Evolutionary conservation across 2,797 vertebrate genomes (phyloP), one percentile per base, ranked within the genome.

Genomic region (Gobionotothen gibberifrons): DNA sequence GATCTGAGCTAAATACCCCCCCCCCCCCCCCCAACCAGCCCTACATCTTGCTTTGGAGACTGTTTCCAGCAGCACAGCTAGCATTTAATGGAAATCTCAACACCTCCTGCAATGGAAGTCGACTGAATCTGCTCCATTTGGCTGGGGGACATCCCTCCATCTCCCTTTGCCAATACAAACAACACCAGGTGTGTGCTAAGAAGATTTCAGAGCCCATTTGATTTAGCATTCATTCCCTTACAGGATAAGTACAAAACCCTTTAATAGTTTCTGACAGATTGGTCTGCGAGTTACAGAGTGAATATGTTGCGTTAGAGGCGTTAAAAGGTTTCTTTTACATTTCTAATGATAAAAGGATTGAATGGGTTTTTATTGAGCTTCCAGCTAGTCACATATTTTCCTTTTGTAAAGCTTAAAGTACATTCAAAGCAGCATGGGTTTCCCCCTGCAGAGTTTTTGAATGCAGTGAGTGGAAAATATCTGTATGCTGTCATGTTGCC

Each of bases 161-260:
- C 55, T 81, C 42, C 53, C 46, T 26, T 44, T 83, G 89, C 91
- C 90, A 93, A 78, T 61, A 74, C 81, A 74, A 91, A 92, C 89
- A 90, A 80, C 58, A 64, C 89, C 91, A 93, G 89, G 88, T 93
- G 90, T 84, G 74, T 76, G 74, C 78, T 79, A 56, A 83, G 81
- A 87, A 67, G 81, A 85, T 87, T 90, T 90, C 72, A 85, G 71
- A 78, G 72, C 80, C 78, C 68, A 70, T 88, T 90, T 88, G 59
- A 86, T 85, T 90, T 76, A 85, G 72, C 81, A 78, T 88, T 67
- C 54, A 75, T 84, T 82, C 65, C 60, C 49, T 69, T 26, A 46
- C 66, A 79, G 80, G 54, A 85, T 79, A 75, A 87, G 80, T 81
- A 73, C 49, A 85, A 81, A 46, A 74, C 73, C 60, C 57, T 80